Evolutionary conservation across 2,113 vertebrate genomes (phyloP), one percentile per base, ranked within the genome.

Genomic region (Pygoscelis antarcticus): DNA sequence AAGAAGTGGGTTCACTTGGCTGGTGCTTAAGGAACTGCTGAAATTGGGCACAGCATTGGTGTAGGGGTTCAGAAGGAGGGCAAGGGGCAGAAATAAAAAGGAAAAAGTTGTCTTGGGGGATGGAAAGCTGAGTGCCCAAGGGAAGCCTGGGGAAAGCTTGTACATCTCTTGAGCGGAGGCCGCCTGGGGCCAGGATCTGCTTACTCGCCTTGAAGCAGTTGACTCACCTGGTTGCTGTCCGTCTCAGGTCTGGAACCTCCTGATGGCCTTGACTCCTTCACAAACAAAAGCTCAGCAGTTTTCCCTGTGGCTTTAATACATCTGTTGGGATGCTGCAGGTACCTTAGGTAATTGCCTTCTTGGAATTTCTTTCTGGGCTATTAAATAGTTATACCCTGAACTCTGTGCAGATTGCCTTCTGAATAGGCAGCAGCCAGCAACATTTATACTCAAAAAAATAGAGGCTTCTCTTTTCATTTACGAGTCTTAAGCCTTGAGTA

Each of bases 401-500:
- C 54, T 71, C 58, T 44, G 83, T 55, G 68, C 40, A 70, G 66
- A 42, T n/a, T 77, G n/a, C 64, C 60, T 89, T 90, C 76, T 90
- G 88, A 90, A 78, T 15, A 93, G 38, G 47, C 79, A 86, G 61
- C 29, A 93, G 62, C 70, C 93, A 81, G 85, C 79, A 77, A 54
- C 64, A 85, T 80, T 72, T 69, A 26, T 29, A 10, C 36, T 64
- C 34, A 36, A 64, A 90, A 77, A 83, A 17, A 1, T 10, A 87
- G 47, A 75, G 85, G 40, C 44, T 90, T 77, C 72, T 78, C 20
- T 90, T 74, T 87, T 89, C 3, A 55, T 80, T 95, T 97, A 71
- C 4, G 21, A 94, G 46, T 83, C 71, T 88, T 87, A 77, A 93
- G 51, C 65, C 72, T 87, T 87, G 91, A 95, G 88, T 88, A 96